Evolutionary conservation across 2,888 invertebrate genomes (phyloP).

Genomic region (Drosophila atroscutellata): DNA sequence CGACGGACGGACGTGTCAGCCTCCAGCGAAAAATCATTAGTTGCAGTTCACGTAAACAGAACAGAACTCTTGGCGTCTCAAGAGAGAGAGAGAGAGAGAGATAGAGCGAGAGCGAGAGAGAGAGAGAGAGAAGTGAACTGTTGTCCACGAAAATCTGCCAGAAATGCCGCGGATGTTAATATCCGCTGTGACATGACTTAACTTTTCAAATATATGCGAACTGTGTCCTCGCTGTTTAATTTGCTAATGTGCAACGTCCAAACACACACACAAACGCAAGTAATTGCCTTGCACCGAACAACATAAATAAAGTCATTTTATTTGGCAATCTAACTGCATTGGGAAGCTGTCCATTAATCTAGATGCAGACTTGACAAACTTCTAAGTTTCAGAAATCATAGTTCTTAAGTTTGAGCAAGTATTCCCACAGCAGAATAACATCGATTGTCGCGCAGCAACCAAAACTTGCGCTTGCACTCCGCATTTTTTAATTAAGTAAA

Average conservation of each 20-base stretch:
- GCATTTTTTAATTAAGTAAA: not conserved
- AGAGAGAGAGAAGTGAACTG: slow-evolving; percentile 1
- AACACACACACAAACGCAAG: not conserved
- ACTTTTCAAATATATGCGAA: slow-evolving; percentile 16
- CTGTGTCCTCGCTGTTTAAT: slow-evolving; percentile 37
- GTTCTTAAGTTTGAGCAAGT: not conserved
- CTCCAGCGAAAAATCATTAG: slow-evolving; percentile 75
- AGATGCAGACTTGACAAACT: not conserved
- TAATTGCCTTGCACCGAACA: not conserved
- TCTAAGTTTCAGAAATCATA: not conserved
- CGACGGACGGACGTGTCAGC: slow-evolving; percentile 43
- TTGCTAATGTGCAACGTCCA: slow-evolving; percentile 51
- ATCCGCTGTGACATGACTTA: slow-evolving; percentile 30
- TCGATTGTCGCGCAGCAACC: too few species aligned
- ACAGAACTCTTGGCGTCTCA: slow-evolving; percentile 31
- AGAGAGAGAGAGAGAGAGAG: slow-evolving; percentile 3
- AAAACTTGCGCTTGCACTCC: not conserved
- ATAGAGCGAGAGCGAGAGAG: not conserved
- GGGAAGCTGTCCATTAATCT: not conserved
- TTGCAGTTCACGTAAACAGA: slow-evolving; percentile 62
- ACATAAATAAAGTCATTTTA: not conserved
- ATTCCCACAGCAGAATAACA: not conserved
- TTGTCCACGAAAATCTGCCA: slow-evolving; percentile 3
- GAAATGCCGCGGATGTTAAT: slow-evolving; percentile 20
- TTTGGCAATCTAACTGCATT: not conserved